These are phyloP conservation scores for Rhopalosiphum nymphaeae DNA, from an alignment of 2,888 invertebrate genomes.

Conservation along the genomic window DNA sequence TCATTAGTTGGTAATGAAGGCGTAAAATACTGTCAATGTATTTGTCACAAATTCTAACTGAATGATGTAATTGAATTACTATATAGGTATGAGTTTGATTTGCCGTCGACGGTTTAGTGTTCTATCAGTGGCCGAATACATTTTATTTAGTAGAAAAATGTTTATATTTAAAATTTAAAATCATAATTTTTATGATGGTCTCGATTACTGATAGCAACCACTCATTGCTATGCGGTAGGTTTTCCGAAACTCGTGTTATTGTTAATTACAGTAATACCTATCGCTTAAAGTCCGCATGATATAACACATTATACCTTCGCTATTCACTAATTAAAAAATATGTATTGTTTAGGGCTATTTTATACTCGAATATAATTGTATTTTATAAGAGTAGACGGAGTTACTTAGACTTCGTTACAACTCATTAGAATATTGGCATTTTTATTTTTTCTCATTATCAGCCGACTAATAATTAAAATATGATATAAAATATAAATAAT, in stretches of 20 bases:
- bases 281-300: neutral
- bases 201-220: neutral
- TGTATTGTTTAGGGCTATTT: neutral
- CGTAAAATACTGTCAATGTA: neutral
- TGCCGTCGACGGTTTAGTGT: neutral
- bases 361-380: neutral
- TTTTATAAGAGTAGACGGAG: neutral
- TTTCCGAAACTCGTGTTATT: neutral
- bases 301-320: neutral
- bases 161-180: neutral
- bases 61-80: neutral
- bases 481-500: neutral
- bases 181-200: neutral
- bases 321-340: neutral
- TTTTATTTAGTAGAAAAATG: neutral
- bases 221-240: neutral
- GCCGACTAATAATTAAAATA: neutral
- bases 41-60: neutral
- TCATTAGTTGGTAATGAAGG: no score
- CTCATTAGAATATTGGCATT: neutral
- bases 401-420: no score
- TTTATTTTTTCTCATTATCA: neutral
- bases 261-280: slow-evolving; percentile 1
- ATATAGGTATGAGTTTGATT: neutral
- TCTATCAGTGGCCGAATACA: neutral